Conservation (phyloP, 2,113 vertebrate genomes). For the Marmota flaviventris region DNA sequence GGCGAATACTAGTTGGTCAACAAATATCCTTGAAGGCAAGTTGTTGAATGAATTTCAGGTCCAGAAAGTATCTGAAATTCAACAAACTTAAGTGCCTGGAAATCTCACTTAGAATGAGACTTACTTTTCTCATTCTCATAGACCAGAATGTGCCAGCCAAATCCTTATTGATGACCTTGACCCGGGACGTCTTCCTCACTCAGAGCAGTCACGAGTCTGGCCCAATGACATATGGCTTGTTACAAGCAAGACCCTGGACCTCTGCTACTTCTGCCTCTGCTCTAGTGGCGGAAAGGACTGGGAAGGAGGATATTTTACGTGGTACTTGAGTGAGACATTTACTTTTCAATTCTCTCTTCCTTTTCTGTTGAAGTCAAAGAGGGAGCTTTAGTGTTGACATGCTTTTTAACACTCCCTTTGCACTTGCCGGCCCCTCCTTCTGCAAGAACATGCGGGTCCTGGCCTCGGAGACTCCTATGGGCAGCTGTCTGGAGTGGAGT, state of each 20-base stretch:
- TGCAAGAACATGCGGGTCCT: no score
- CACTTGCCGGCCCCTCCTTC: background rate
- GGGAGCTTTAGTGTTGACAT: background rate
- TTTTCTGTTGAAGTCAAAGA: background rate
- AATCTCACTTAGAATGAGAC: background rate
- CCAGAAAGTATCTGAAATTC: background rate
- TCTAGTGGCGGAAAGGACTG: background rate
- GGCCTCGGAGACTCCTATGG: background rate
- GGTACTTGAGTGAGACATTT: background rate
- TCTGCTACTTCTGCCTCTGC: background rate
- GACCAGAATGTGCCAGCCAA: background rate
- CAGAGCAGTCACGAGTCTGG: background rate
- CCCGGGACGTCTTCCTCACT: background rate
- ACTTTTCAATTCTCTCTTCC: background rate
- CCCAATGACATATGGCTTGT: background rate
- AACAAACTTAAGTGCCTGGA: background rate
- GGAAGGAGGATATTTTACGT: background rate
- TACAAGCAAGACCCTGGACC: background rate
- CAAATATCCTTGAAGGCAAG: background rate
- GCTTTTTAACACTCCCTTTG: no score
- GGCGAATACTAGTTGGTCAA: fast-evolving
- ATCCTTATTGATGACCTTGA: background rate
- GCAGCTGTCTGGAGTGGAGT: background rate
- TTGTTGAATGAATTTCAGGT: background rate
- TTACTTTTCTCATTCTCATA: background rate